These are phyloP conservation scores for Aphaenogaster floridana DNA, from an alignment of 1,140 invertebrate species.

Conservation along the genomic window DNA sequence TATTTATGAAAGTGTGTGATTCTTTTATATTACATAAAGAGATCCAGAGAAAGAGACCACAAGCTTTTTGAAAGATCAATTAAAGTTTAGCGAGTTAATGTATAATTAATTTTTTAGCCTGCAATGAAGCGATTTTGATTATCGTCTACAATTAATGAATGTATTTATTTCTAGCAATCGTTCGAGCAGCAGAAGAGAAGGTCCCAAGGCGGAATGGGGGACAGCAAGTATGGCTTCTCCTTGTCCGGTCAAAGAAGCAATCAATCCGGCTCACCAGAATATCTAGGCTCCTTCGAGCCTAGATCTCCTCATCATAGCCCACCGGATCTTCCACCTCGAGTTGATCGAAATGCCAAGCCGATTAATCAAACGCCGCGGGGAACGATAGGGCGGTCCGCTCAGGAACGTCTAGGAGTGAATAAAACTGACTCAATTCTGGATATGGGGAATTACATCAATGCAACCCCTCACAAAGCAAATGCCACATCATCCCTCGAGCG, in stretches of 20 bases:
- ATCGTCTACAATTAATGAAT: constrained; percentile 1
- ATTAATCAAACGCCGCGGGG: constrained; percentile 83
- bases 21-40: neutral
- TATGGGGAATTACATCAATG: constrained; percentile 88
- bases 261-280: constrained; percentile 78
- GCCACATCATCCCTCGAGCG: constrained; percentile 88
- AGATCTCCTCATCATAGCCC: constrained; percentile 88
- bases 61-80: neutral
- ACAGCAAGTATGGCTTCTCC: constrained; percentile 90
- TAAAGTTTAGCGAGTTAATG: neutral
- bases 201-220: constrained; percentile 84
- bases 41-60: neutral
- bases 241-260: constrained; percentile 79
- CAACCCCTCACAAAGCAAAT: constrained; percentile 86
- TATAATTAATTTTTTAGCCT: neutral
- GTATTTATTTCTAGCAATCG: constrained; percentile 68
- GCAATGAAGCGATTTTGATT: neutral
- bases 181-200: constrained; percentile 83
- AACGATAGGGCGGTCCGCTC: constrained; percentile 86
- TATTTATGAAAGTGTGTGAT: too few species aligned
- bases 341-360: constrained; percentile 93
- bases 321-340: constrained; percentile 94
- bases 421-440: constrained; percentile 86
- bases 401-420: constrained; percentile 86
- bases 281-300: constrained; percentile 79